Base-by-base conservation (phyloP, 2,797 vertebrate species). In the Mus minutoides region DNA sequence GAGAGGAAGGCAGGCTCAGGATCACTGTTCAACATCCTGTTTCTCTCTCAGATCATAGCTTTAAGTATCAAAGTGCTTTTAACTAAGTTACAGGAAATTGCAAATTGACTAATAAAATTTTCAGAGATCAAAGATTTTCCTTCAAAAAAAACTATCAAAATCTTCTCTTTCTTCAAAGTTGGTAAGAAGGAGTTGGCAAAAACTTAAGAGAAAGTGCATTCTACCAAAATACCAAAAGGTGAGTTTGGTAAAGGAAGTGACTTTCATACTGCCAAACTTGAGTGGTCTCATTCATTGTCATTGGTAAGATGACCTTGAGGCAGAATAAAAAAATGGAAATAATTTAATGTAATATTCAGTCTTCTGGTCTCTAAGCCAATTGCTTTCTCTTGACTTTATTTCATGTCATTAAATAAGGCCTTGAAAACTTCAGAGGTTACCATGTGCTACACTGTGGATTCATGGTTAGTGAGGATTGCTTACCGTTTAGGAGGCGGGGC, bases 31-130 rank as follows among this genome's bases (percentile, higher is more conserved):
- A 10, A 49, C 37, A 60, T 0, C 37, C n/a, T 10, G 0, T 37
- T 19, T 62, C 31, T 76, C 79, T 91, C 54, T 87, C 31, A n/a
- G 67, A 75, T 71, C 43, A 69, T 79, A 56, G 31, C 85, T 76
- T 40, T 46, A 79, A 67, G 54, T 80, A 85, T 31, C 31, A 83
- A 92, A 82, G 7, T 16, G 6, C n/a, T 58, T 76, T 78, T 85
- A 89, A 82, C 19, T 76, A 96, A 92, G 79, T 96, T 71, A 79
- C 1, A 87, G 75, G 60, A 86, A 87, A 94, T 87, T 77, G 6
- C 24, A 80, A 49, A 78, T 24, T 19, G 71, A 37, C 69, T 84
- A 37, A 84, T 29, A 94, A 46, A 21, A 43, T 54, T 90, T 76
- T 64, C 49, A 43, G 69, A 24, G 16, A 34, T 78, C 37, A 71